A percentile compares a stretch with the other conserved stretches of the same genome.
Evolutionary conservation across 2,113 vertebrate species (phyloP).

Genomic region (Heterotilapia buettikoferi): DNA sequence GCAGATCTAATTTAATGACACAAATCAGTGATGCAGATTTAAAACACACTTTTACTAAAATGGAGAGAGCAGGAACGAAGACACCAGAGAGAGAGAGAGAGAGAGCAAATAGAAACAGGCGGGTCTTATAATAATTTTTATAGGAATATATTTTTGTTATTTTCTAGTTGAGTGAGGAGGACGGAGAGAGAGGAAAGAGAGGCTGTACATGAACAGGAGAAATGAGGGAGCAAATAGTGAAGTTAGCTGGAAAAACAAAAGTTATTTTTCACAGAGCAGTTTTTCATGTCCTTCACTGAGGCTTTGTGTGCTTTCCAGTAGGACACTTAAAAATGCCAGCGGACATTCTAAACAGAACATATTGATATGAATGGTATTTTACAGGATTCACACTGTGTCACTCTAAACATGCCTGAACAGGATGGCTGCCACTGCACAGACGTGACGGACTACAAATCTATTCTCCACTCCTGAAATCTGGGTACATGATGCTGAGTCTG

Average conservation of each 20-base stretch:
- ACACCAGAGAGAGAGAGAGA: background rate
- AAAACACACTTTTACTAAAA: fast-evolving
- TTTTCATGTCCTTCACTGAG: background rate
- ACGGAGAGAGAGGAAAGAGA: fast-evolving
- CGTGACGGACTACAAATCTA: background rate
- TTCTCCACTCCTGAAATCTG: background rate
- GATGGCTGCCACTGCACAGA: background rate
- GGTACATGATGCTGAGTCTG: background rate
- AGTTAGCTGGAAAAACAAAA: background rate
- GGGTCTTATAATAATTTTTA: fast-evolving
- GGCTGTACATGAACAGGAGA: fast-evolving
- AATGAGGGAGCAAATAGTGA: background rate
- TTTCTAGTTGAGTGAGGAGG: background rate
- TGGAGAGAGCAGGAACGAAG: background rate
- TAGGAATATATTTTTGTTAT: background rate
- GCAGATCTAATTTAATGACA: background rate
- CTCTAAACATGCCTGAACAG: background rate
- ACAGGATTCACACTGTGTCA: background rate
- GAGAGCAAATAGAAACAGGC: fast-evolving
- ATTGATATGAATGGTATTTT: background rate
- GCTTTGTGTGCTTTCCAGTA: fast-evolving
- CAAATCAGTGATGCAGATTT: background rate
- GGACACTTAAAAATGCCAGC: background rate
- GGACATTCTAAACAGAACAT: background rate
- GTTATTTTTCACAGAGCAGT: background rate